phyloP scores from a whole-genome alignment of 2,888 invertebrate species.

The Liodrosophila aerea region DNA sequence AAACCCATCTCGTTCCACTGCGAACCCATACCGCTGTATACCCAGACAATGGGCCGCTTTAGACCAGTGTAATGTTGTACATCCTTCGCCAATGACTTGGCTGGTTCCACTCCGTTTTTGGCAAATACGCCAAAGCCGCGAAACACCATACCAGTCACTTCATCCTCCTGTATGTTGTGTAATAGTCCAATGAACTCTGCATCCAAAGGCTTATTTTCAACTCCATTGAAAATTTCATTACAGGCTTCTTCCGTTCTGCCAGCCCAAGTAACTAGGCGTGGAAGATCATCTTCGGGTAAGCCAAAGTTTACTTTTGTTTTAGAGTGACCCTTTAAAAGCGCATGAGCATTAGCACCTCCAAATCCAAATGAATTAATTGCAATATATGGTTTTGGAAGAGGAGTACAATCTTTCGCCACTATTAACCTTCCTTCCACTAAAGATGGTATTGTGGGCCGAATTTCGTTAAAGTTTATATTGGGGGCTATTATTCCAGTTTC shows the following conservation, averaged over 20 bases:
- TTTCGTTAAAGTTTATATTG: conserved; percentile 89
- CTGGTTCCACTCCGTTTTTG: conserved; percentile 63
- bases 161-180: conserved; percentile 85
- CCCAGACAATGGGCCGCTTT: conserved; percentile 91
- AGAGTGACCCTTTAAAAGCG: conserved; percentile 66
- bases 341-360: conserved; percentile 91
- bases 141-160: conserved; percentile 87
- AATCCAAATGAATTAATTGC: conserved; percentile 97
- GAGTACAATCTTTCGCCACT: conserved; percentile 89
- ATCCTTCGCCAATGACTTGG: conserved; percentile 82
- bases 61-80: conserved; percentile 86
- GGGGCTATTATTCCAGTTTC: conserved; percentile 91
- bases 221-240: conserved; percentile 85
- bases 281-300: conserved; percentile 86
- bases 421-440: conserved; percentile 85
- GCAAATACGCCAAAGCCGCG: conserved; percentile 87
- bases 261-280: conserved; percentile 88
- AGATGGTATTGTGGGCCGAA: conserved; percentile 85
- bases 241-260: conserved; percentile 92
- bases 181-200: conserved; percentile 85
- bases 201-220: conserved; percentile 86
- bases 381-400: conserved; percentile 89
- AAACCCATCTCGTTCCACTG: conserved; percentile 94
- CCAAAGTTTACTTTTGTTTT: conserved; percentile 84
- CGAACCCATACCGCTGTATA: conserved; percentile 95